Evolutionary conservation across 2,888 invertebrate genomes (phyloP).

Genomic region (Hyposoter dolosus): DNA sequence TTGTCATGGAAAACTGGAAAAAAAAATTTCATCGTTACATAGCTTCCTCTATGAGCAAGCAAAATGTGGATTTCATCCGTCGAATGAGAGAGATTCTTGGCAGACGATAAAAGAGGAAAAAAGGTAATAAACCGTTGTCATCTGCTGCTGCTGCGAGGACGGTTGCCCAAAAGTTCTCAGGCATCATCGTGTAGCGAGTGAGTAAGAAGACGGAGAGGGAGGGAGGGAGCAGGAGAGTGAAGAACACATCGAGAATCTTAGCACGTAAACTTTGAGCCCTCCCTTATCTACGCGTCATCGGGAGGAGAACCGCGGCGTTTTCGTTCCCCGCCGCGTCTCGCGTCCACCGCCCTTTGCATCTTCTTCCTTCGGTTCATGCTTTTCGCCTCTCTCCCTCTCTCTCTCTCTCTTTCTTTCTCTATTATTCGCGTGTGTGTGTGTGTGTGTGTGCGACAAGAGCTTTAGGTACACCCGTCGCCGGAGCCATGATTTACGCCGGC

Average conservation of each 20-base stretch:
- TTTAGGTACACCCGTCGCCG: conserved; percentile 73
- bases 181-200: conserved; percentile 66
- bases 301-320: conserved; percentile 75
- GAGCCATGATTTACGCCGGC: conserved; percentile 81
- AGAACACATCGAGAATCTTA: conserved; percentile 82
- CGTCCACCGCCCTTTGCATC: conserved; percentile 70
- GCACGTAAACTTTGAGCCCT: conserved; percentile 84
- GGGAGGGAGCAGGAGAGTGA: conserved; percentile 27
- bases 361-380: conserved; percentile 51
- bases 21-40: too few species aligned
- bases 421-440: conserved; percentile 26
- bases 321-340: conserved; percentile 59
- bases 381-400: conserved; percentile 53
- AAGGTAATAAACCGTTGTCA: conserved; percentile 64
- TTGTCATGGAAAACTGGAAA: too few species aligned
- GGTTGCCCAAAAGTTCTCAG: conserved; percentile 83
- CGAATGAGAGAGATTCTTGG: conserved; percentile 11
- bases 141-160: conserved; percentile 55
- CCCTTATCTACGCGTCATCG: conserved; percentile 84
- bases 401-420: conserved; percentile 61
- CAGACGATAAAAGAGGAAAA: conserved; percentile 55
- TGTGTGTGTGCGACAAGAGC: conserved; percentile 65
- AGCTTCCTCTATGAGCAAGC: too few species aligned
- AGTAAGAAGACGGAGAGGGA: not conserved
- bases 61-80: conserved; percentile 22